Percentiles rank a stretch among this genome's conserved stretches.
Evolutionary conservation across 2,113 vertebrate species (phyloP).

Genomic region (Chunga burmeisteri): DNA sequence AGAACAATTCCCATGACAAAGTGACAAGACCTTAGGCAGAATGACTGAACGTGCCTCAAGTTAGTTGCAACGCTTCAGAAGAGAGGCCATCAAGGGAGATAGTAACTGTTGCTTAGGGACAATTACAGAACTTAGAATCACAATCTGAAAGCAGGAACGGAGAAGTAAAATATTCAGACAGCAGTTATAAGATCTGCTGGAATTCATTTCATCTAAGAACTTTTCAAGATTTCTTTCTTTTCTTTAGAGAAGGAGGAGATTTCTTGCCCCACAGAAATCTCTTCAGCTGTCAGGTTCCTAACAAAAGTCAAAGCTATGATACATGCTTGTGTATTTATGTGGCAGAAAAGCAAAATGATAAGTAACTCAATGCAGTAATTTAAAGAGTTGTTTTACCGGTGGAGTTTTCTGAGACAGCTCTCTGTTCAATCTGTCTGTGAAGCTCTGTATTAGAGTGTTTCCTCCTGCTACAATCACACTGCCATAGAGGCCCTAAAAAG

Average conservation of each 20-base stretch:
- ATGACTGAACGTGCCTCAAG: neutral
- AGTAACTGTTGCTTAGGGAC: neutral
- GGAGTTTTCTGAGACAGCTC: slow-evolving; percentile 99
- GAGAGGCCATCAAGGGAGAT: neutral
- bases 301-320: neutral
- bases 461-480: slow-evolving; percentile 97
- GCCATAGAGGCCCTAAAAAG: slow-evolving; percentile 90
- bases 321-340: neutral
- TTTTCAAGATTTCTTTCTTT: neutral
- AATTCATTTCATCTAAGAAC: neutral
- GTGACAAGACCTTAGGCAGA: neutral
- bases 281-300: neutral
- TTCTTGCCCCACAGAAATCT: neutral
- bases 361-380: neutral
- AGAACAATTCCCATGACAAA: neutral
- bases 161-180: neutral
- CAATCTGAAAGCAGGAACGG: neutral
- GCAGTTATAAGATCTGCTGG: neutral
- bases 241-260: neutral
- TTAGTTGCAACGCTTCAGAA: neutral
- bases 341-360: neutral
- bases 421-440: slow-evolving; percentile 94
- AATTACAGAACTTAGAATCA: neutral
- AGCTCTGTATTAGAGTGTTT: slow-evolving; percentile 97
- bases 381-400: slow-evolving; percentile 77